Percentiles rank a stretch among this genome's conserved stretches.
Evolutionary conservation across 2,113 vertebrate genomes (phyloP).

Genomic region (Antechinus stuartii): DNA sequence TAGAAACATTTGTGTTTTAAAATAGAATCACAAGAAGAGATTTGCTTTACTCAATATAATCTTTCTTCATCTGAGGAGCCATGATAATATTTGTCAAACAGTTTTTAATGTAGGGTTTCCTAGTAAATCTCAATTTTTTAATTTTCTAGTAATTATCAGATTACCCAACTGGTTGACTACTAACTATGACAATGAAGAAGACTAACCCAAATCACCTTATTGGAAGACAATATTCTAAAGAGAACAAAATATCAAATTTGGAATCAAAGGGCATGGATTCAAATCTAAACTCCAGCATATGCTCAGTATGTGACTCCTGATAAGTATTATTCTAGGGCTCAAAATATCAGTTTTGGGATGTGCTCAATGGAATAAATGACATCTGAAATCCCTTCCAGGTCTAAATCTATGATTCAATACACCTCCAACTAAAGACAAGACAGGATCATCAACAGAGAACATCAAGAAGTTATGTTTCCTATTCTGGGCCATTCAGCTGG

Average conservation of each 20-base stretch:
- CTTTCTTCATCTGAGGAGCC: not conserved
- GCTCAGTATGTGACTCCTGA: not conserved
- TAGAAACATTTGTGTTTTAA: not conserved
- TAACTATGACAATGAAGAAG: not conserved
- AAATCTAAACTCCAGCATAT: not conserved
- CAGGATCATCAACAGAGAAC: constrained; percentile 7
- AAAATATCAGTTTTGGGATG: not conserved
- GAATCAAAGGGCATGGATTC: not conserved
- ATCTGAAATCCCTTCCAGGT: not conserved
- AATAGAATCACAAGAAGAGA: not conserved
- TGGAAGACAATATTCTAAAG: not conserved
- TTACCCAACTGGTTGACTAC: not conserved
- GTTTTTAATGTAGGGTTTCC: not conserved
- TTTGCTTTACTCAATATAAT: constrained; percentile 5
- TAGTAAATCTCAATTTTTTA: constrained; percentile 2
- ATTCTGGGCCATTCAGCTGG: not conserved
- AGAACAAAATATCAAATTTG: not conserved
- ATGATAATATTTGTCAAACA: not conserved
- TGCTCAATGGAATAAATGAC: not conserved
- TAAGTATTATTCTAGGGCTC: not conserved
- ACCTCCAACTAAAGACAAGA: not conserved
- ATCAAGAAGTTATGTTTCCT: not conserved
- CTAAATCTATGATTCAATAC: not conserved
- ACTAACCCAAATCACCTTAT: not conserved
- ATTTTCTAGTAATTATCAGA: not conserved